Percentiles rank a stretch among this genome's conserved stretches.
Conservation (phyloP, 2,888 invertebrate species). For the Calameuta idolon region DNA sequence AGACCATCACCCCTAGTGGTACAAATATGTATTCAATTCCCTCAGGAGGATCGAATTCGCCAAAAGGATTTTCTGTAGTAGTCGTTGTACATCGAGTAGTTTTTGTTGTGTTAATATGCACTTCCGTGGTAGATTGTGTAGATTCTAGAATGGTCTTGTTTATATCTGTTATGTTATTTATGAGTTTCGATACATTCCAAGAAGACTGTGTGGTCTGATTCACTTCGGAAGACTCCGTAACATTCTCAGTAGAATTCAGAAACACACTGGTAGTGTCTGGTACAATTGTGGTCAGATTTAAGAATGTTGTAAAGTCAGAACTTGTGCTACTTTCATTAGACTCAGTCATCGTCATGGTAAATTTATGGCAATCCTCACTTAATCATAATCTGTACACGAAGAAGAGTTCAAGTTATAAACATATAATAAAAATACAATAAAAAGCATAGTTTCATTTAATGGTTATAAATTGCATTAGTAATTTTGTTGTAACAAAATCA, state of each 20-base stretch:
- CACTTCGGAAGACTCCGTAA: not conserved
- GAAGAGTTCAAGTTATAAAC: not conserved
- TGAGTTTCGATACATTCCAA: slow-evolving; percentile 37
- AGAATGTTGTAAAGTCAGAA: not conserved
- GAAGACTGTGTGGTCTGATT: slow-evolving; percentile 25
- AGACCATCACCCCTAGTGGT: slow-evolving; percentile 63
- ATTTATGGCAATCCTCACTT: not conserved
- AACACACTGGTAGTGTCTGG: not conserved
- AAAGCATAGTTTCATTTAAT: not conserved
- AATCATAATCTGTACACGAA: not conserved
- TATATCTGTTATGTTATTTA: slow-evolving; percentile 25
- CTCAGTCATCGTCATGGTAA: not conserved
- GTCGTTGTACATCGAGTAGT: slow-evolving; percentile 38
- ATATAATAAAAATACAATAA: not conserved
- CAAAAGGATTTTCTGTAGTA: slow-evolving; percentile 55
- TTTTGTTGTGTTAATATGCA: slow-evolving; percentile 20
- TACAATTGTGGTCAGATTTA: not conserved
- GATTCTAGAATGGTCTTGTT: not conserved
- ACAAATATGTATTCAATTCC: slow-evolving; percentile 65
- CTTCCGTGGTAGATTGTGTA: not conserved
- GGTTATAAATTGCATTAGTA: not conserved
- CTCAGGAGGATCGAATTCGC: slow-evolving; percentile 62
- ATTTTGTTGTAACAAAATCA: not conserved
- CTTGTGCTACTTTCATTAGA: not conserved
- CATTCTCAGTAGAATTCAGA: not conserved